Conservation (phyloP, 2,888 invertebrate species). For the Tipula unca region DNA sequence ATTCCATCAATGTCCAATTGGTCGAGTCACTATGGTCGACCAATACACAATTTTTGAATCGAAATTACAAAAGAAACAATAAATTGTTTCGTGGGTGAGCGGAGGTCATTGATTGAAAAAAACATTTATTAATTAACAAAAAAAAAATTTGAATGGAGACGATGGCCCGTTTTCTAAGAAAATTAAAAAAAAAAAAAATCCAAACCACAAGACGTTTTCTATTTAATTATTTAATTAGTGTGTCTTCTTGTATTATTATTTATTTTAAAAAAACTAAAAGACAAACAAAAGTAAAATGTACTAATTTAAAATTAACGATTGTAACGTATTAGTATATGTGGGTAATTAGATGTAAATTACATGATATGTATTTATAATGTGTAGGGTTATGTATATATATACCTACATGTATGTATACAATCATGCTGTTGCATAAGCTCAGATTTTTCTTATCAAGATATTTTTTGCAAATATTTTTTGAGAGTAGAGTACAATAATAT, state of each 20-base stretch:
- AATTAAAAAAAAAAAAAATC: background rate
- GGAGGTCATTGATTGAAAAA: conserved; percentile 8
- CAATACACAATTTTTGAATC: background rate
- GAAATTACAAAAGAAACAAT: background rate
- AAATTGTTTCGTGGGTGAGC: background rate
- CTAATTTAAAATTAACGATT: background rate
- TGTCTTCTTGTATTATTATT: background rate
- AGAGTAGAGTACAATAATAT: background rate
- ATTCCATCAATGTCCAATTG: background rate
- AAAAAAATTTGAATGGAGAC: background rate
- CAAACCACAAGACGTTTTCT: background rate
- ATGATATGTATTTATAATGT: background rate
- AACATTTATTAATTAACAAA: background rate
- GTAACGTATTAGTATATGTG: background rate
- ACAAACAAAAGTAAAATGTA: background rate
- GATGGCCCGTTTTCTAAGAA: background rate
- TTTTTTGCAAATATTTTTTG: background rate
- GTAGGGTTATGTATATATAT: background rate
- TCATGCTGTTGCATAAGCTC: background rate
- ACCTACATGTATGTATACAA: background rate
- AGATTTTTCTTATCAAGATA: background rate
- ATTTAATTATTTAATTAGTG: background rate
- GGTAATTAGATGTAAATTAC: background rate
- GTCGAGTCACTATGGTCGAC: background rate
- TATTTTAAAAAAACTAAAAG: background rate